Evolutionary conservation across 2,888 invertebrate species (phyloP).

Genomic region (Drosophila monieri): DNA sequence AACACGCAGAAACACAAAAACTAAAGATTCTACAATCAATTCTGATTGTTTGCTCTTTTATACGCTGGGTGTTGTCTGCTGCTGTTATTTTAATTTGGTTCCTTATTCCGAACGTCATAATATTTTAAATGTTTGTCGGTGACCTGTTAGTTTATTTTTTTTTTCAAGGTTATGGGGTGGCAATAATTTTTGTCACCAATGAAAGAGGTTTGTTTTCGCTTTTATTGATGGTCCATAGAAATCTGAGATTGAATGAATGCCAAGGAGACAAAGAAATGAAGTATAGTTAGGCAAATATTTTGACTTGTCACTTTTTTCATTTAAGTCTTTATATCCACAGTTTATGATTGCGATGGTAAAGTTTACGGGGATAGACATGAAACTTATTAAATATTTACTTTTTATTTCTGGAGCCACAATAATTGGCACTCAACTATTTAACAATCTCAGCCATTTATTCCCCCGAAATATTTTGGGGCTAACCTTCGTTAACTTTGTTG

Average conservation of each 20-base stretch:
- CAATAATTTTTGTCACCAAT: slow-evolving; percentile 12
- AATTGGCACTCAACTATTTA: slow-evolving; percentile 10
- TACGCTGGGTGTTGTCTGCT: slow-evolving; percentile 14
- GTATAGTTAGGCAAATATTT: slow-evolving; percentile 1
- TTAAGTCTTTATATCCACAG: not conserved
- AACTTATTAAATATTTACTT: slow-evolving; percentile 2
- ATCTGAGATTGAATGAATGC: slow-evolving; percentile 2
- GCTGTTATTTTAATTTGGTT: slow-evolving; percentile 12
- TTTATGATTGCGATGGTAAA: slow-evolving; percentile 1
- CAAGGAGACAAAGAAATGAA: not conserved
- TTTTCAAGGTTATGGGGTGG: slow-evolving; percentile 54
- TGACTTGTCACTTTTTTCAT: slow-evolving; percentile 3
- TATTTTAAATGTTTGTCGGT: slow-evolving; percentile 46
- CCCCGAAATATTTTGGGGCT: slow-evolving; percentile 8
- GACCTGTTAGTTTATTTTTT: slow-evolving; percentile 19
- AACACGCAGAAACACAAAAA: slow-evolving; percentile 22
- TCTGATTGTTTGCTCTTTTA: slow-evolving; percentile 29
- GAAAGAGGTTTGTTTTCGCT: slow-evolving; percentile 36
- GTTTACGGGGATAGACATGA: not conserved
- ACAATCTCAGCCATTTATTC: slow-evolving; percentile 6
- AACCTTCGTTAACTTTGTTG: slow-evolving; percentile 39
- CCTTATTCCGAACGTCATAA: slow-evolving; percentile 56
- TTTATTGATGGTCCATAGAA: slow-evolving; percentile 24
- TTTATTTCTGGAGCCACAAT: slow-evolving; percentile 2
- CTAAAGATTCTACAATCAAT: slow-evolving; percentile 56